Evolutionary conservation across 2,797 vertebrate genomes (phyloP), one percentile per base, ranked within the genome.

Genomic region (Siniperca scherzeri): DNA sequence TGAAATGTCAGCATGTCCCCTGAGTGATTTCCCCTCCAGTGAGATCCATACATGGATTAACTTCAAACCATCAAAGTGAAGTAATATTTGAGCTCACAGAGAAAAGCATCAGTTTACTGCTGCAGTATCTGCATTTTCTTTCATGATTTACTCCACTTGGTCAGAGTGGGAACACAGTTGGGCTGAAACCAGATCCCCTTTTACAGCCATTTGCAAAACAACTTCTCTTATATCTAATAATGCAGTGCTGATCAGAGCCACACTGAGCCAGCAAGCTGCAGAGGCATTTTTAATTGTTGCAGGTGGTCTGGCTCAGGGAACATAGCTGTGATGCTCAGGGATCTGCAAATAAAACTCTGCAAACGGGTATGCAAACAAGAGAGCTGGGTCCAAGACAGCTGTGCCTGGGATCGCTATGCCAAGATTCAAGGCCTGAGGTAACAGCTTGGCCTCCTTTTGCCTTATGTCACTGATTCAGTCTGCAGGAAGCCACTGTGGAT

Each of bases 271-370:
- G 82, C 90, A 91, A 71, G 87, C 87, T 90, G 85, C 87, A 86
- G 88, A 92, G 90, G 91, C 92, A 86, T 79, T 93, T 94, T 94
- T 94, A 93, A 95, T 92, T 94, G 93, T 92, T 94, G 93, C 94
- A 95, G 94, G 94, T 95, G 94, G 88, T 92, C 87, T 88, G 89
- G 87, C 92, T 92, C 70, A 10, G 87, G 90, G 89, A 93, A 91
- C 92, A 86, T 91, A 89, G 83, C 92, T 94, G 93, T 77, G 89
- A 92, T 84, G 89, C 92, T 91, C 88, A 87, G 90, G 88, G 91
- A 93, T 92, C 88, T 90, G 86, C 91, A 94, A 93, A 95, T 94
- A 93, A 94, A 94, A 92, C 84, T 92, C 92, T 91, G 90, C 87
- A 88, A 93, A 93, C 66, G 88, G 92, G 92, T 90, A 90, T 83